A percentile compares a stretch with the other conserved stretches of the same genome.
phyloP scores from a whole-genome alignment of 2,888 invertebrate species.

The Digitonthophagus gazella region DNA sequence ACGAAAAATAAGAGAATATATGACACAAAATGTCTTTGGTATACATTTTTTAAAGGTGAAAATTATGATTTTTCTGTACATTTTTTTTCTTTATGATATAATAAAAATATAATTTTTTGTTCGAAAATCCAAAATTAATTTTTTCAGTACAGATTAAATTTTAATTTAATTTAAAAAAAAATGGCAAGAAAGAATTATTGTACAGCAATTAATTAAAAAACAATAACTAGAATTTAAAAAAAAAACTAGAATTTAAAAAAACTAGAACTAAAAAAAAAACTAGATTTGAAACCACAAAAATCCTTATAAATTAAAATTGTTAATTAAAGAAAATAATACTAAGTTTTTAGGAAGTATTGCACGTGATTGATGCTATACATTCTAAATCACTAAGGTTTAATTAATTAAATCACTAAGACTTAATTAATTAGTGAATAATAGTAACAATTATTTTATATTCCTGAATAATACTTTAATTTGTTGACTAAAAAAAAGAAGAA shows the following conservation, averaged over 20 bases:
- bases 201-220: background rate
- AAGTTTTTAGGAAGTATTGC: constrained; percentile 46
- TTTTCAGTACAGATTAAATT: no score
- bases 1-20: constrained; percentile 34
- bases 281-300: constrained; percentile 37
- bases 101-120: no score
- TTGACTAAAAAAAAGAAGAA: background rate
- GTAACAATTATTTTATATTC: constrained; percentile 30
- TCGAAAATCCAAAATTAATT: constrained; percentile 39
- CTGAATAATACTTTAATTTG: background rate
- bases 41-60: no score
- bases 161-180: constrained; percentile 31
- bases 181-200: constrained; percentile 15
- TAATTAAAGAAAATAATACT: constrained; percentile 30
- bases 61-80: no score
- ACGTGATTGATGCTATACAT: constrained; percentile 40
- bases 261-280: constrained; percentile 25
- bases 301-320: constrained; percentile 9
- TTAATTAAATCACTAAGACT: constrained; percentile 19
- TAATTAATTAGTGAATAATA: constrained; percentile 41
- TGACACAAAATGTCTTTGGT: constrained; percentile 52
- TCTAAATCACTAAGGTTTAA: constrained; percentile 38
- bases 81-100: no score
- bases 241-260: constrained; percentile 11
- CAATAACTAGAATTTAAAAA: background rate